Conservation (phyloP, 2,113 vertebrate species). For the Eurystomus gularis region DNA sequence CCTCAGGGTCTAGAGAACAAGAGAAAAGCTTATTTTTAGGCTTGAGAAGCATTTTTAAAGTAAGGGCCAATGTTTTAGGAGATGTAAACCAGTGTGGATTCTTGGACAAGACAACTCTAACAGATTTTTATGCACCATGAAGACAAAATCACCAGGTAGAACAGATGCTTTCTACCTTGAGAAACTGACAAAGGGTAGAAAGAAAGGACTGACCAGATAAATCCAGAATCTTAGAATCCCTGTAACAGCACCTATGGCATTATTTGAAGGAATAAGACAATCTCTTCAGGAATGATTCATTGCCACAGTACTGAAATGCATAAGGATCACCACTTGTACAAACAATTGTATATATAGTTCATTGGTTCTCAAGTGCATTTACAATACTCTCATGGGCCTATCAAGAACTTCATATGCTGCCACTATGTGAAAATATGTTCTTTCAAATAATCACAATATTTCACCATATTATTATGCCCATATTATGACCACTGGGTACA, state of each 20-base stretch:
- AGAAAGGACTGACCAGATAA: background rate
- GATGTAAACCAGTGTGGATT: background rate
- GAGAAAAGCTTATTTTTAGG: background rate
- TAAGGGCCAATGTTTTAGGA: background rate
- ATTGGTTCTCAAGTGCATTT: background rate
- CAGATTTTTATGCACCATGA: background rate
- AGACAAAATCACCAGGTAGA: background rate
- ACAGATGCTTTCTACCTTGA: background rate
- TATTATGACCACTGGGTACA: background rate
- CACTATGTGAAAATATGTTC: background rate
- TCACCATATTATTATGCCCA: background rate
- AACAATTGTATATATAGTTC: background rate
- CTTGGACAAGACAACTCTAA: background rate
- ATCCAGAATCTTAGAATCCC: background rate
- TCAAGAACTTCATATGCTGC: background rate
- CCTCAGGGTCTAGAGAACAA: background rate
- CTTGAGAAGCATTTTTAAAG: background rate
- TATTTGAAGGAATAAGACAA: background rate
- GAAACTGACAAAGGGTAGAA: background rate
- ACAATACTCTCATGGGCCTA: background rate
- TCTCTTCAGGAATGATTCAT: background rate
- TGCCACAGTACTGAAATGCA: background rate
- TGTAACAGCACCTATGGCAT: background rate
- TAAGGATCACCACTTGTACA: background rate
- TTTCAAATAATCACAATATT: background rate